Evolutionary conservation across 2,888 invertebrate species (phyloP).

Genomic region (Oasisia sp.): DNA sequence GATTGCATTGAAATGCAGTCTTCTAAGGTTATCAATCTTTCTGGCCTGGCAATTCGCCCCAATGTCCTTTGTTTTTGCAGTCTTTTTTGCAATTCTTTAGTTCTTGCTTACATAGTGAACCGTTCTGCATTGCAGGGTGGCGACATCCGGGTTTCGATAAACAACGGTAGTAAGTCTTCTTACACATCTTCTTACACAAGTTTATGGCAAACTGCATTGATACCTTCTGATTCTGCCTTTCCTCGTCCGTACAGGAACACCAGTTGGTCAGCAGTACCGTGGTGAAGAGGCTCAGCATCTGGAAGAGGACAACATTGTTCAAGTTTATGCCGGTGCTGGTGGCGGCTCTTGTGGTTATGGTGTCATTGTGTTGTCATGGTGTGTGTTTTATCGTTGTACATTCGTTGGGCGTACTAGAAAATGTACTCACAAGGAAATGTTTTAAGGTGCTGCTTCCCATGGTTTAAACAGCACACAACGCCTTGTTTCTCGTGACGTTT

Average conservation of each 20-base stretch:
- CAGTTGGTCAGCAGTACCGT: neutral
- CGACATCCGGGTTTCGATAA: neutral
- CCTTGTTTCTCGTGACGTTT: too few species aligned
- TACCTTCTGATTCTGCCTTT: neutral
- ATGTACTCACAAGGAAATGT: neutral
- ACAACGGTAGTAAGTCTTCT: neutral
- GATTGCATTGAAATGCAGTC: neutral
- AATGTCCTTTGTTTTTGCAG: neutral
- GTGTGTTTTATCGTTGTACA: neutral
- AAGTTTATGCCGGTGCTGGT: neutral
- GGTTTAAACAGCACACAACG: neutral
- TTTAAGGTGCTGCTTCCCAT: neutral
- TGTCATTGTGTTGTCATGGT: neutral
- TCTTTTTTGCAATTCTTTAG: neutral
- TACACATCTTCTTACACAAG: neutral
- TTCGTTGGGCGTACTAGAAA: neutral
- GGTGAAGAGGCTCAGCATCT: neutral
- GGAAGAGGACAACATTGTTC: neutral
- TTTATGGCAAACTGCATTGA: neutral
- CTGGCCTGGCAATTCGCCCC: neutral
- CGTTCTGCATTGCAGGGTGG: neutral
- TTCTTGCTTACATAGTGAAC: neutral
- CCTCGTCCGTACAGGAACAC: neutral
- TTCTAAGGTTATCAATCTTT: neutral
- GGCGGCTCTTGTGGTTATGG: neutral